Evolutionary conservation across 2,797 vertebrate species (phyloP), one percentile per base, ranked within the genome.

Genomic region (Artibeus lituratus): DNA sequence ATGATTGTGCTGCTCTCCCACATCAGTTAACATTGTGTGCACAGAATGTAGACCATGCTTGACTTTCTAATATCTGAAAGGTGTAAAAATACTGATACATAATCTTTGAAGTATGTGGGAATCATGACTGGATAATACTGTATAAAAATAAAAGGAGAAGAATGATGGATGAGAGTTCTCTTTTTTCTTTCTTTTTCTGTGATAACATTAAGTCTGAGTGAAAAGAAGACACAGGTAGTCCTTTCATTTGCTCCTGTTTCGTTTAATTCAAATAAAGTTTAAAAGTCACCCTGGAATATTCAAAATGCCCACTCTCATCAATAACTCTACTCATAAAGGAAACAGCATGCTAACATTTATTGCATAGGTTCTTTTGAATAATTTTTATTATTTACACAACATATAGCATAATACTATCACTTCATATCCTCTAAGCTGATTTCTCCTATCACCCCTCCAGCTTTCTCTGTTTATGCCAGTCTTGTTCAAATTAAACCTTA

Each of bases 181-280:
- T 39, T 83, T 95, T 77, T 78, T 7, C 11, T 93, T 72, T 47
- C 57, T 91, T 85, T 65, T n/a, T 96, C 35, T 35, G 98, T 97
- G 82, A 91, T 96, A 96, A 84, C 47, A 53, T 83, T 87, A 85
- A 12, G 15, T 74, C 88, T 87, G 47, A 91, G 18, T 57, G 35
- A 55, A 91, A 94, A 85, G 53, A 24, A 85, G 76, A 86, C 7
- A 21, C 5, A 6, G 0, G 32, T 44, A 83, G 29, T 76, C 15
- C 16, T 91, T 93, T 92, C 7, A 18, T 65, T 86, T 51, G 35
- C 22, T 88, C 51, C 22, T 37, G 73, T 91, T 86, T 95, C 7
- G 94, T 98, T 97, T 96, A 94, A 92, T 96, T 97, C 77, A 97
- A 96, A 90, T 72, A 90, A 8, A 76, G 12, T 84, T 94, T 80